Base-by-base conservation (phyloP, 2,113 vertebrate genomes). In the Misgurnus mizolepis region DNA sequence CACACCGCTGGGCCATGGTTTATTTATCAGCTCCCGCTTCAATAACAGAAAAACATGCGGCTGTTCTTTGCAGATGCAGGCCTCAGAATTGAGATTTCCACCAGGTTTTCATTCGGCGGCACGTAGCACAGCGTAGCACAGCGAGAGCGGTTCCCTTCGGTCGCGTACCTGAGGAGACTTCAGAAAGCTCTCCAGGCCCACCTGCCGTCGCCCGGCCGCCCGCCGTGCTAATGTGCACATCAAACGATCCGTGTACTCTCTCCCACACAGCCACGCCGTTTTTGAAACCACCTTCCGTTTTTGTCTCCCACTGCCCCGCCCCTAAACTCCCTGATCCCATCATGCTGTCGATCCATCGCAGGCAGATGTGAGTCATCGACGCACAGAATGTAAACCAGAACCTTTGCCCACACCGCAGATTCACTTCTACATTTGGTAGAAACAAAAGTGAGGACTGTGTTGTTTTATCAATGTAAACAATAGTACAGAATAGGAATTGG, bases 101-200 rank as follows among this genome's bases (percentile, higher is more conserved):
- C 22, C 61, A 66, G 74, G 55, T 76, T 64, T 65, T 62, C 58
- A 40, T 3, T 7, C 56, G 1, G 17, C 39, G 40, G 45, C 27
- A 53, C 45, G 18, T 76, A 18, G 61, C 89, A 90, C 87, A 89
- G 82, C 27, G 66, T 75, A 80, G 73, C 67, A 78, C 78, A 81
- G 78, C 83, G 27, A 34, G 27, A 83, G 84, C 75, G 81, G 73
- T 74, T 85, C 79, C 86, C 15, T 68, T 43, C 39, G 14, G 43
- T 77, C 68, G 83, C 62, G 56, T 83, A 90, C 83, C 84, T 75
- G 14, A 81, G 61, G 65, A 78, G 79, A 83, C 84, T 85, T 91
- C 83, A 89, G 87, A 91, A 85, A 84, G 55, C 74, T 84, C 86
- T 91, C 87, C 87, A 90, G 78, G 83, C 83, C 88, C 91, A 91